Evolutionary conservation across 2,797 vertebrate genomes (phyloP).

Genomic region (Sylvia borin): DNA sequence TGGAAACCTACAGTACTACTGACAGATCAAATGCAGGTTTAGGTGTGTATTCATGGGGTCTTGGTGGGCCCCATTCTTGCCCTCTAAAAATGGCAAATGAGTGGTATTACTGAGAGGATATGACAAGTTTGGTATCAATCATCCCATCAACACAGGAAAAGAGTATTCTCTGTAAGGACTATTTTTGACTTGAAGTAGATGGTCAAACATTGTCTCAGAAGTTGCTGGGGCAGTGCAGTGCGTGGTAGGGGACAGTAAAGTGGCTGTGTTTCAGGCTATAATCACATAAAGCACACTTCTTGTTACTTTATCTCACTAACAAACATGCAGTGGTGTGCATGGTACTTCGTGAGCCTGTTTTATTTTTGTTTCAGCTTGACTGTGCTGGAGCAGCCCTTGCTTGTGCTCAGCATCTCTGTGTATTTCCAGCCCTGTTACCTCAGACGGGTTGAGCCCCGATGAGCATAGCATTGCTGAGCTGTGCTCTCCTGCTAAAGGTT

Average conservation of each 20-base stretch:
- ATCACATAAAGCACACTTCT: neutral
- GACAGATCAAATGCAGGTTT: slow-evolving; percentile 25
- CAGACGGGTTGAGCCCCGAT: neutral
- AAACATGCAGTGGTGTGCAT: fast-evolving
- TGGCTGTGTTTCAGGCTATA: neutral
- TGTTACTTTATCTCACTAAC: neutral
- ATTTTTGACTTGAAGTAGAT: neutral
- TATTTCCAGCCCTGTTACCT: neutral
- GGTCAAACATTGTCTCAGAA: neutral
- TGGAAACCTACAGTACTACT: neutral
- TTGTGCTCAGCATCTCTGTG: neutral
- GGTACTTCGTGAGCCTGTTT: neutral
- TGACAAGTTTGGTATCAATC: neutral
- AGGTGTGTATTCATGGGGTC: neutral
- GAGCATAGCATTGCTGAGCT: neutral
- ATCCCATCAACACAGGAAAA: neutral
- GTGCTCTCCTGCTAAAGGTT: neutral
- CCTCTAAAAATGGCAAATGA: neutral
- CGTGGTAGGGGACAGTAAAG: neutral
- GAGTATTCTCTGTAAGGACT: neutral
- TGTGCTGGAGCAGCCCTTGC: neutral
- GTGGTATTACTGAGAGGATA: neutral
- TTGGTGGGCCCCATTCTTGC: neutral
- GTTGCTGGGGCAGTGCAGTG: neutral
- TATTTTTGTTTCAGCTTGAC: neutral